Percentiles rank a stretch among this genome's conserved stretches.
These are phyloP conservation scores for Halichondria panicea DNA, from an alignment of 37 sponge, comb jelly and placozoan genomes.

Conservation along the genomic window DNA sequence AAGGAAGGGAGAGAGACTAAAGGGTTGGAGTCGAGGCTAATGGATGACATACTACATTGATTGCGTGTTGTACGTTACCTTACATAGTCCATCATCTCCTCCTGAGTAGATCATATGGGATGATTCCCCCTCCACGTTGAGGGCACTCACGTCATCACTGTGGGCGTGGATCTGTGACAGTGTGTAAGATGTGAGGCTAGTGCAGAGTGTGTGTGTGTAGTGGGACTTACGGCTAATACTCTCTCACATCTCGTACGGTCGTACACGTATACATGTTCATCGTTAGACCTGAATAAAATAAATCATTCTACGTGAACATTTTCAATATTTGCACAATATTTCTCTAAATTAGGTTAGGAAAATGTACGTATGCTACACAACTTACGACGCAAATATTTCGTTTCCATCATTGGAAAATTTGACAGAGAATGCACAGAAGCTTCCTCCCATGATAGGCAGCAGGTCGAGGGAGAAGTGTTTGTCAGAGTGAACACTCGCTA, in stretches of 20 bases:
- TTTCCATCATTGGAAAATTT: constrained; percentile 64
- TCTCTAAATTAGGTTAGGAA: neutral
- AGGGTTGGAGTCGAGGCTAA: too few species aligned
- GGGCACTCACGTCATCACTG: constrained; percentile 77
- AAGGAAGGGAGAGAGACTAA: too few species aligned
- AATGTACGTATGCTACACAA: neutral
- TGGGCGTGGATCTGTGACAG: constrained; percentile 65
- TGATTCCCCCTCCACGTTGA: constrained; percentile 50
- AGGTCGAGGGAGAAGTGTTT: constrained; percentile 50
- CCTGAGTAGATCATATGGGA: constrained; percentile 75
- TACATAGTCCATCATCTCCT: constrained; percentile 63
- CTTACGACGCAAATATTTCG: constrained; percentile 75
- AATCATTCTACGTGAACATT: neutral
- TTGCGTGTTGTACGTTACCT: neutral
- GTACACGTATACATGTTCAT: constrained; percentile 82
- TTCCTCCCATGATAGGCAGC: constrained; percentile 24
- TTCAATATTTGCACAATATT: neutral
- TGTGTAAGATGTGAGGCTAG: neutral
- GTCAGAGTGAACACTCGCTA: constrained; percentile 55
- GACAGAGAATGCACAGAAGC: constrained; percentile 54
- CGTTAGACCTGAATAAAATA: constrained; percentile 41
- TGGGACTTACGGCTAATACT: constrained; percentile 34
- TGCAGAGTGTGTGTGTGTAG: neutral
- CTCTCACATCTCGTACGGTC: constrained; percentile 45
- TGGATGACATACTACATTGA: too few species aligned